Evolutionary conservation across 2,888 invertebrate species (phyloP), one percentile per base, ranked within the genome.

Genomic region (Cyaniris semiargus): DNA sequence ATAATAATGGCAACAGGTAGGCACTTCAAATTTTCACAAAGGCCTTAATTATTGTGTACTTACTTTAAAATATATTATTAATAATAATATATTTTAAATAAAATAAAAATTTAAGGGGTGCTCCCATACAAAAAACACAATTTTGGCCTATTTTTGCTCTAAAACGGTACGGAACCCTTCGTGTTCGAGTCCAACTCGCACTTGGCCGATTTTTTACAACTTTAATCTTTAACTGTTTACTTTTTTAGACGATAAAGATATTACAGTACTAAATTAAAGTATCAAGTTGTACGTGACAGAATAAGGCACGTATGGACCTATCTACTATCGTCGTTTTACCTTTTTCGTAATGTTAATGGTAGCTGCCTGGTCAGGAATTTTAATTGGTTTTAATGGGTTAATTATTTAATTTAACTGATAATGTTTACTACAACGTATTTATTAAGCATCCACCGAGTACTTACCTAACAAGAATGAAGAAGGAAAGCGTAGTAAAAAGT

Each of bases 341-440:
- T 74, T 71, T 74, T 74, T 53, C 48, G 74, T 74, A 27, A 74
- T 18, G 74, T 44, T 48, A 74, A 74, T 74, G 74, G 44, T 48
- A 10, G 48, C 48, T 23, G 72, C 23, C 72, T 48, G 53, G 48
- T 27, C 18, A 74, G 27, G 74, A 74, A 74, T 74, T 23, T 74
- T 53, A 74, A 74, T 74, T 74, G 48, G 48, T 74, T 53, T 38
- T 53, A 74, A 74, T 53, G 74, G 53, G 74, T 74, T n/a, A n/a
- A n/a, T 53, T 48, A 53, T 74, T 74, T 74, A 74, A 27, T 74
- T 72, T 44, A 38, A 72, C 13, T 48, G 72, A 23, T 72, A 72
- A 18, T 71, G 66, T 38, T 38, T 10, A 72, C 48, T 13, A 18
- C 34, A 31, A 7, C 27, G 18, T 70, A 70, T 38, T 70, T 34